Base-by-base conservation (phyloP, 2,113 vertebrate genomes). In the Paraplagusia blochii region DNA sequence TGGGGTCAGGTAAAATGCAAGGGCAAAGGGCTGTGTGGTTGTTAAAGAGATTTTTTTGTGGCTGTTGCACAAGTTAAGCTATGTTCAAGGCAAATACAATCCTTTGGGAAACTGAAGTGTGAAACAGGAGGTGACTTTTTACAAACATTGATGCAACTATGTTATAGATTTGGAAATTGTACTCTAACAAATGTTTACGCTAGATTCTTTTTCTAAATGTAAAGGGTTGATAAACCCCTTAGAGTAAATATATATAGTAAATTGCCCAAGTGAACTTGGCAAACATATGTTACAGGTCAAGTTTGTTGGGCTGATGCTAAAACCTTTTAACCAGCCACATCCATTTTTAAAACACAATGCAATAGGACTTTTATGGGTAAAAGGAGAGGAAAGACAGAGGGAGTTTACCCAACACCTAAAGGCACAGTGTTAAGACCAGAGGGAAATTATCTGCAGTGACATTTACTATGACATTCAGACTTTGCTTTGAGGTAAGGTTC, bases 31-130 rank as follows among this genome's bases (percentile, higher is more conserved):
- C 61, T 49, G 5, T 35, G 19, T 42, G 45, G 39, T 44, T 67
- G 43, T 54, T 51, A 39, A 36, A 64, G 50, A n/a, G n/a, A n/a
- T n/a, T n/a, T 29, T 29, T 29, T 29, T 29, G 22, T 29, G 22
- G 22, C 22, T 18, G 46, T 58, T 44, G 45, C 55, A 50, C 4
- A 17, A 45, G 42, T 53, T 10, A 1, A 10, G 48, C 44, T 78
- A 83, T 84, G 78, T 83, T 80, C 75, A 81, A 44, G 16, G 38
- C 54, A 54, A 44, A 36, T 17, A 29, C 3, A 51, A 53, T 49
- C 48, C 36, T 44, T 34, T 17, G 13, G 17, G 58, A 71, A 66
- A 43, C 6, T 12, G 40, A 11, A 50, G 36, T 6, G 16, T 52
- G 34, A 11, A 10, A 29, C 11, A 10, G 38, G 69, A 29, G 47